Base-by-base conservation (phyloP, 2,888 invertebrate genomes). In the Melinaea marsaeus region DNA sequence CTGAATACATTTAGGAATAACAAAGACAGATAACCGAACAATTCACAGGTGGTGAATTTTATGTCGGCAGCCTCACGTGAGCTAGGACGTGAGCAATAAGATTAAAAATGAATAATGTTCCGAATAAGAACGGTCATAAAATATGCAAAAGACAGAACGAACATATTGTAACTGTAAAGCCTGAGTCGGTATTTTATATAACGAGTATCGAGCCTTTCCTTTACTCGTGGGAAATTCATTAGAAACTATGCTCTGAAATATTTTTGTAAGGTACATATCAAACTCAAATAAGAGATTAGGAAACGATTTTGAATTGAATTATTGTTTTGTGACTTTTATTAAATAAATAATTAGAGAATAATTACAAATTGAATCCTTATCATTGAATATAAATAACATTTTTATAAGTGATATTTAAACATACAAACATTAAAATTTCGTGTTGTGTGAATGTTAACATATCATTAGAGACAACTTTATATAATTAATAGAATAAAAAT, bases 21-120 rank as follows among this genome's bases (percentile, higher is more conserved):
- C 22, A 51, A 51, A 51, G 32, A 51, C 22, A 51, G 51, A 32
- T 51, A 51, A 51, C 51, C 51, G 9, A 51, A 22, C 86, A 87
- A 86, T 88, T 88, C 82, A 79, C 78, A 78, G 79, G 79, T 77
- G 81, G 84, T 81, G 81, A 85, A 87, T 84, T 89, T 88, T 88
- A 89, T 85, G 88, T 85, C 82, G 82, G 80, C 79, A 77, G 81
- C 79, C 77, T 83, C 85, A 89, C 88, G 88, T 89, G 88, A 88
- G 83, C 80, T 83, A 88, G 86, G 88, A 86, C 82, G 81, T 79
- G 81, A 86, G 86, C 83, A 82, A 87, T 85, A 80, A 85, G 85
- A 86, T 88, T 88, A 86, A 87, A 88, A 86, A 88, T 88, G 84
- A 88, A 88, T 86, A 85, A 86, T 84, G 81, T 82, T 80, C 73